Percentiles rank a stretch among this genome's conserved stretches.
Evolutionary conservation across 2,888 invertebrate species (phyloP).

Genomic region (Macrophya alboannulata): DNA sequence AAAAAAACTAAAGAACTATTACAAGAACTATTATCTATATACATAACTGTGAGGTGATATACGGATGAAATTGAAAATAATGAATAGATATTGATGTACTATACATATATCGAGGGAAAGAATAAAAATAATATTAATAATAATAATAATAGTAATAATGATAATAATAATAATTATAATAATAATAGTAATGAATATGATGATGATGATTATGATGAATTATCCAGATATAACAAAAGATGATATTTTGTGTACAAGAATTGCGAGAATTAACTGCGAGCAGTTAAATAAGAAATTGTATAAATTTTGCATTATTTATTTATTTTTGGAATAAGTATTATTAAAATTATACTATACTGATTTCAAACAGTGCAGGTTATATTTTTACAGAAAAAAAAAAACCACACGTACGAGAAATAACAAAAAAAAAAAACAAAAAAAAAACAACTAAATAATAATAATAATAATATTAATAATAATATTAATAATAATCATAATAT

Average conservation of each 20-base stretch:
- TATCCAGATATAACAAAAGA: neutral
- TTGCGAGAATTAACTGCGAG: neutral
- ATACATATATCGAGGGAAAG: no score
- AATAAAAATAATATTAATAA: neutral
- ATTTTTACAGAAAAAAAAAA: constrained; percentile 14
- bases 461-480: neutral
- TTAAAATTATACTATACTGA: neutral
- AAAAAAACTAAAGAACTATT: neutral
- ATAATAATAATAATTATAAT: neutral
- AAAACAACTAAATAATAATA: neutral
- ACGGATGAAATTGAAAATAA: no score
- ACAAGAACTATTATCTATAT: neutral
- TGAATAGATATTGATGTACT: no score
- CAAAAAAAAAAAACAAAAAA: neutral
- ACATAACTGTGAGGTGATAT: neutral
- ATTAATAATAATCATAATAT: neutral
- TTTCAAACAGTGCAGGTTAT: constrained; percentile 8
- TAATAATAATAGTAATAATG: neutral
- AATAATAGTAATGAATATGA: no score
- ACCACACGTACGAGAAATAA: neutral
- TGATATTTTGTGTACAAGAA: neutral
- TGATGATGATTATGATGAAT: neutral
- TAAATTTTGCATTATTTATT: constrained; percentile 17
- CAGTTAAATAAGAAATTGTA: constrained; percentile 1
- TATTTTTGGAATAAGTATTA: neutral